phyloP scores from a whole-genome alignment of 2,113 vertebrate genomes.

The Eidolon helvum region DNA sequence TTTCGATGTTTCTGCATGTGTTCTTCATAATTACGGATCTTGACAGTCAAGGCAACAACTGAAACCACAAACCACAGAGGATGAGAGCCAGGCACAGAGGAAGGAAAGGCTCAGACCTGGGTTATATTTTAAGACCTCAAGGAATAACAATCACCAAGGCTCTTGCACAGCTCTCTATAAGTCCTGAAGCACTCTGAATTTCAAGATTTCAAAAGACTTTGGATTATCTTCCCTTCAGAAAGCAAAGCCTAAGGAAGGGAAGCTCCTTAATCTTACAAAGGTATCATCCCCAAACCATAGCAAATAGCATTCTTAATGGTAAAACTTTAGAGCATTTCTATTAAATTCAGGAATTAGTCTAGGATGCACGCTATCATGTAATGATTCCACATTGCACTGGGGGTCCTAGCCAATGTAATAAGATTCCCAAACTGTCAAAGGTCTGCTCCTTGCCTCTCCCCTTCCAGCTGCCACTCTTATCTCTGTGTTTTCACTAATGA shows the following conservation, averaged over 20 bases:
- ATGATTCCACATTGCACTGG: neutral
- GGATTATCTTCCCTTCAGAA: constrained; percentile 30
- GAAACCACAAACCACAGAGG: constrained; percentile 65
- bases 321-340: neutral
- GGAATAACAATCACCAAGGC: constrained; percentile 24
- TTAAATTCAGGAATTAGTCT: neutral
- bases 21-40: constrained; percentile 90
- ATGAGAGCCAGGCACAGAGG: constrained; percentile 71
- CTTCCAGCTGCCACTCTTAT: neutral
- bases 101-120: constrained; percentile 36
- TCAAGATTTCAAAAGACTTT: constrained; percentile 6
- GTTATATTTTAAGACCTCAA: constrained; percentile 26
- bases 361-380: neutral
- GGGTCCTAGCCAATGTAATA: neutral
- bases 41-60: constrained; percentile 93
- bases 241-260: neutral
- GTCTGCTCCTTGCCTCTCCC: neutral
- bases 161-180: neutral
- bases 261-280: neutral
- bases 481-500: neutral
- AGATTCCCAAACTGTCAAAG: neutral
- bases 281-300: neutral
- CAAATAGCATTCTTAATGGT: neutral
- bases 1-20: constrained; percentile 93
- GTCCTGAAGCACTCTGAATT: neutral